These are phyloP conservation scores for Hirundichthys speculiger DNA, from an alignment of 2,113 vertebrate genomes.

Conservation along the genomic window DNA sequence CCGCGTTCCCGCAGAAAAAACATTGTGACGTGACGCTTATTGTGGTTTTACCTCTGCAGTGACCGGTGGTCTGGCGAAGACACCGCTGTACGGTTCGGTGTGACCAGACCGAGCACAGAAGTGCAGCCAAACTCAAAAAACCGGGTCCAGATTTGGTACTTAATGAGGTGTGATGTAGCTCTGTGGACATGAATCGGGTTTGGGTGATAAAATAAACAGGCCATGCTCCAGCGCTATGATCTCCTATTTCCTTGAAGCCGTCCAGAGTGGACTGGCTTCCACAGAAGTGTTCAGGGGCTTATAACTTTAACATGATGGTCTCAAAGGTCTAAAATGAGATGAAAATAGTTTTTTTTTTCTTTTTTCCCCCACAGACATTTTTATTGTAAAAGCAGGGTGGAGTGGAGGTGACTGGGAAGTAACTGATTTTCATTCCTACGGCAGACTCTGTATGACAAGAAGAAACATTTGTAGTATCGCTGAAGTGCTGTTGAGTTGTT, in stretches of 20 bases:
- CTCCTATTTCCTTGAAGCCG: constrained; percentile 15
- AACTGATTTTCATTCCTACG: constrained; percentile 19
- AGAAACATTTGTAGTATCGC: constrained; percentile 36
- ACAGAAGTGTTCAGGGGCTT: constrained; percentile 11
- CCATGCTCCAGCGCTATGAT: constrained; percentile 22
- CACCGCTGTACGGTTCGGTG: constrained; percentile 15
- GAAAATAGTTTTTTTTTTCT: not conserved
- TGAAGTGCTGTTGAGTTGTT: constrained; percentile 15
- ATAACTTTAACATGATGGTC: constrained; percentile 29
- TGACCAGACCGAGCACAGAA: constrained; percentile 17
- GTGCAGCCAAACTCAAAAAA: constrained; percentile 32
- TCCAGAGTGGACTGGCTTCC: constrained; percentile 11
- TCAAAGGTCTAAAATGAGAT: constrained; percentile 30
- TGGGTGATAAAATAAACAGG: constrained; percentile 57
- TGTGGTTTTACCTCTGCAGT: constrained; percentile 33
- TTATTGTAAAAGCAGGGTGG: not conserved
- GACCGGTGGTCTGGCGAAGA: constrained; percentile 8
- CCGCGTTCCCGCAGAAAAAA: not conserved
- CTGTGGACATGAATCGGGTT: constrained; percentile 33
- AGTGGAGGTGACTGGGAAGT: no score
- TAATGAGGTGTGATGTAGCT: constrained; percentile 60
- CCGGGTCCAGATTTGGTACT: constrained; percentile 47
- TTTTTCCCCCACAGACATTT: not conserved
- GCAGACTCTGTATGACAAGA: constrained; percentile 28
- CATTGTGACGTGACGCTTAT: not conserved